These are phyloP conservation scores for Ciconia nigra DNA, from an alignment of 2,797 vertebrate species.

Conservation along the genomic window DNA sequence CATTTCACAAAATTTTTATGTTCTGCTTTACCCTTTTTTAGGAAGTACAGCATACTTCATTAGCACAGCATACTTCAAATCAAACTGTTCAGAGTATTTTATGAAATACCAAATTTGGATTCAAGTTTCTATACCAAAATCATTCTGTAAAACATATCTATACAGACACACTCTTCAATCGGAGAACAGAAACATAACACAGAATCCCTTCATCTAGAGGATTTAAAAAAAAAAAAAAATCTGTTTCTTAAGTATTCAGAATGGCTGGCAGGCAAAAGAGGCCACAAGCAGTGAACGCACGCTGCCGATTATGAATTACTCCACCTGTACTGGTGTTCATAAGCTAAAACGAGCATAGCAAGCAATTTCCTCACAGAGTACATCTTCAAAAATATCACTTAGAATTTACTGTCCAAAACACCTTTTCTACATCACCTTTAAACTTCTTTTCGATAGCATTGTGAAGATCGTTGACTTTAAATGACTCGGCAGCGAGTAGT, in stretches of 20 bases:
- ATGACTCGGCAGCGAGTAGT: neutral
- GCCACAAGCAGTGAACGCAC: neutral
- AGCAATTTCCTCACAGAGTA: neutral
- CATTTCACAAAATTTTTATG: neutral
- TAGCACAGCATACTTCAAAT: too few relatives aligned
- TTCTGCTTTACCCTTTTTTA: neutral
- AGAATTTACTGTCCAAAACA: neutral
- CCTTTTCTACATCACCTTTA: neutral
- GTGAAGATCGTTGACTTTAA: neutral
- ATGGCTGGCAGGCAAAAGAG: neutral
- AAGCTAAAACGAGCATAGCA: neutral
- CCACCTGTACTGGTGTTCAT: neutral
- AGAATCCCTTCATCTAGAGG: neutral
- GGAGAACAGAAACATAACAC: neutral
- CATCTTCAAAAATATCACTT: neutral
- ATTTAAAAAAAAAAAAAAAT: neutral
- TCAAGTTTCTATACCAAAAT: neutral
- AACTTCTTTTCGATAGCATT: neutral
- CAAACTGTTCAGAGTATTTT: neutral
- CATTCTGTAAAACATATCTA: neutral
- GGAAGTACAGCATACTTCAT: neutral
- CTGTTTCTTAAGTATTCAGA: neutral
- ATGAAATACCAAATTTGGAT: neutral
- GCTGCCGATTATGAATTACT: neutral
- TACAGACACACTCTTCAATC: neutral